A percentile compares a stretch with the other conserved stretches of the same genome.
phyloP scores from a whole-genome alignment of 2,113 vertebrate genomes.

The Uropsilus gracilis region DNA sequence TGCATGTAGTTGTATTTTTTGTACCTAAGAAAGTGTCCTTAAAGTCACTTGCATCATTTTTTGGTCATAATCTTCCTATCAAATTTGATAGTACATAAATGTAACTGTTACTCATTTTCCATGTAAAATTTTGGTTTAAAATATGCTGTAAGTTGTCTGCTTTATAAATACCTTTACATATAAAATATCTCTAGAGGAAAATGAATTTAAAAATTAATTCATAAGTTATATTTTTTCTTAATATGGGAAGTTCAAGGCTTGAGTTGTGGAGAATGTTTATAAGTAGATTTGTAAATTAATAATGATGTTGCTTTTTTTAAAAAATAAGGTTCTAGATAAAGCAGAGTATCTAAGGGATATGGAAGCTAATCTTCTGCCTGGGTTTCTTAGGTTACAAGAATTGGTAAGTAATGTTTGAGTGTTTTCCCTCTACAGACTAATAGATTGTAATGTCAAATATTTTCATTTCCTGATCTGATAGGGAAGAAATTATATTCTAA shows the following conservation, averaged over 20 bases:
- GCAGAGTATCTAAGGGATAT: constrained; percentile 95
- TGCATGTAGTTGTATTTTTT: not conserved
- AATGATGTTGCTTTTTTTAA: constrained; percentile 31
- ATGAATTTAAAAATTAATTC: constrained; percentile 40
- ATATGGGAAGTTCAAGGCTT: constrained; percentile 14
- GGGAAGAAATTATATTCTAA: not conserved
- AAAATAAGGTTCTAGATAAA: constrained; percentile 95
- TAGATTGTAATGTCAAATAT: not conserved
- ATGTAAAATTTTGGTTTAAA: constrained; percentile 24
- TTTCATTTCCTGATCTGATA: constrained; percentile 21
- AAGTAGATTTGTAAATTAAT: constrained; percentile 13
- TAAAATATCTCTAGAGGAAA: too few species aligned
- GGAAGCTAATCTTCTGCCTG: constrained; percentile 94
- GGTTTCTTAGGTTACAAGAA: constrained; percentile 95
- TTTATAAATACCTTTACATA: not conserved
- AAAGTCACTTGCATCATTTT: not conserved
- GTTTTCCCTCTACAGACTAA: not conserved
- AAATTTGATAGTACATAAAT: too few species aligned
- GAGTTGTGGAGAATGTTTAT: not conserved
- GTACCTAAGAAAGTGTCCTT: not conserved
- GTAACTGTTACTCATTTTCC: not conserved
- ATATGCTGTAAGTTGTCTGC: not conserved
- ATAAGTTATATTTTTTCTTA: constrained; percentile 38
- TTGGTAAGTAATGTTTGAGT: constrained; percentile 88
- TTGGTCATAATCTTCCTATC: too few species aligned